Evolutionary conservation across 2,888 invertebrate genomes (phyloP).

Genomic region (Plagodis pulveraria): DNA sequence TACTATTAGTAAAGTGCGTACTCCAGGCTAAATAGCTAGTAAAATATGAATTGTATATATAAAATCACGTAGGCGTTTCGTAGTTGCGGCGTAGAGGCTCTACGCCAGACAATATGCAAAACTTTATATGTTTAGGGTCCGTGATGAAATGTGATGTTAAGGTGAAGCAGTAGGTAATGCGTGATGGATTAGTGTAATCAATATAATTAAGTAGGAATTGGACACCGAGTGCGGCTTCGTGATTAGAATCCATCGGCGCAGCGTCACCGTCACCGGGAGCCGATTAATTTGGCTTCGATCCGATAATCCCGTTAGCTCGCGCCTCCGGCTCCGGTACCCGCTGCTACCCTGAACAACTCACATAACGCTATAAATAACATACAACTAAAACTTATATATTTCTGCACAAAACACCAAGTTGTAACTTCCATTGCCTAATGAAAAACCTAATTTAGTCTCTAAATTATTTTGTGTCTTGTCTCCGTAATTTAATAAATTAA

Average conservation of each 20-base stretch:
- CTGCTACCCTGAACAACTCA: not conserved
- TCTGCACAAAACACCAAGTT: too few species aligned
- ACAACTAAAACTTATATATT: too few species aligned
- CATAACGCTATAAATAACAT: not conserved
- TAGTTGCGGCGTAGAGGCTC: slow-evolving; percentile 40
- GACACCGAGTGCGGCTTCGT: slow-evolving; percentile 19
- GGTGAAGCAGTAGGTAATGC: not conserved
- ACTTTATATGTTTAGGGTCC: not conserved
- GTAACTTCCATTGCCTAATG: too few species aligned
- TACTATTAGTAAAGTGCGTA: too few species aligned
- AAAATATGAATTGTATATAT: too few species aligned
- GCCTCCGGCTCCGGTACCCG: not conserved
- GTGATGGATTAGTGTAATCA: slow-evolving; percentile 22
- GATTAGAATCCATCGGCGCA: slow-evolving; percentile 12
- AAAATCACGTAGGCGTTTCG: slow-evolving; percentile 31
- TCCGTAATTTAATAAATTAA: too few species aligned
- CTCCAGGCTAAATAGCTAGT: too few species aligned
- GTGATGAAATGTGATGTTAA: not conserved
- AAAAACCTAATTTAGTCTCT: too few species aligned
- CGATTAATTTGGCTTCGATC: slow-evolving; percentile 37
- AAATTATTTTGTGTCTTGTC: too few species aligned
- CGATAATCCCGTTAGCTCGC: slow-evolving; percentile 30
- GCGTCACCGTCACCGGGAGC: slow-evolving; percentile 8
- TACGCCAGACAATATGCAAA: slow-evolving; percentile 7
- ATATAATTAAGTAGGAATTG: slow-evolving; percentile 24